Conservation (phyloP, 2,797 vertebrate species). For the Pangasius krempfi region DNA sequence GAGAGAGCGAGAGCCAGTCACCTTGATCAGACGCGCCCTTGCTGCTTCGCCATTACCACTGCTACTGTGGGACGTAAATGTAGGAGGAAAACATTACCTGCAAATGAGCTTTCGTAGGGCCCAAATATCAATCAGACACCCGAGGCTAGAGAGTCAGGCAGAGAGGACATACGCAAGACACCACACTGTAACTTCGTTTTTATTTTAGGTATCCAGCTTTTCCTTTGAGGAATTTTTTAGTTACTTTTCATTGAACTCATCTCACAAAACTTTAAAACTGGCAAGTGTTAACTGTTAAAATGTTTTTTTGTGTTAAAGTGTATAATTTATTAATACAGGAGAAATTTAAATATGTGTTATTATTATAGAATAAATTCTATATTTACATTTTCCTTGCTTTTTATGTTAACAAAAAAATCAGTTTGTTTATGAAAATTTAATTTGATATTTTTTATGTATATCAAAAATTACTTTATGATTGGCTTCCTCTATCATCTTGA, state of each 20-base stretch:
- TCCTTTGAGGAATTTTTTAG: not conserved
- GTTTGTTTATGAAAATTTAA: not conserved
- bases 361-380: not conserved
- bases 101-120: constrained; percentile 73
- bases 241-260: not conserved
- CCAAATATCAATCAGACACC: constrained; percentile 68
- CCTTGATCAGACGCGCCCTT: constrained; percentile 83
- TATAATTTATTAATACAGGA: not conserved
- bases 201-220: not conserved
- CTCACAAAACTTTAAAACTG: not conserved
- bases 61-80: constrained; percentile 79
- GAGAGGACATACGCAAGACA: constrained; percentile 49
- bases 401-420: not conserved
- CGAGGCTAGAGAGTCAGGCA: constrained; percentile 36
- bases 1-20: constrained; percentile 75
- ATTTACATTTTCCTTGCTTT: not conserved
- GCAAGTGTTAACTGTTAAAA: not conserved
- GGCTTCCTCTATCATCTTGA: not conserved
- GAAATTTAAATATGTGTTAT: not conserved
- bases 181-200: not conserved
- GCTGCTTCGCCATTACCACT: constrained; percentile 77
- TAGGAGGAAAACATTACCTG: constrained; percentile 72
- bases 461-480: not conserved
- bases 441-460: not conserved
- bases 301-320: not conserved